Evolutionary conservation across 2,888 invertebrate species (phyloP), one percentile per base, ranked within the genome.

Genomic region (Lepidochrysops patricia): DNA sequence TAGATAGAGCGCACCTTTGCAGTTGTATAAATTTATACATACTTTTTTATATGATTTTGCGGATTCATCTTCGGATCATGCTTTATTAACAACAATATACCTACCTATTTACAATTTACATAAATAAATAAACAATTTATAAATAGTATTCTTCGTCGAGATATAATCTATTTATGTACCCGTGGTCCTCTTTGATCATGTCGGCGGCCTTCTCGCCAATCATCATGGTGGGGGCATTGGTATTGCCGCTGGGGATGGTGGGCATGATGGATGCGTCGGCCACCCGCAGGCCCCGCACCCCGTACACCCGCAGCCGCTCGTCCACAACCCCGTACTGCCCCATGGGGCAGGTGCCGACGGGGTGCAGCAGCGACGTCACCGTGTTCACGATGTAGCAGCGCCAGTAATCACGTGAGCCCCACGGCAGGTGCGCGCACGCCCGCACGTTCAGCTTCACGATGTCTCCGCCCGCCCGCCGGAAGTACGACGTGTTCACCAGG

Each of bases 331-430:
- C 84, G 50, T 72, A 37, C 0, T 63, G 63, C 0, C 84, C 85
- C 85, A 88, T 87, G 2, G 75, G 73, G 60, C 86, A 87, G 1
- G 86, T 82, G 0, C 90, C 89, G 0, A 89, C 90, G 32, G 91
- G 90, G 72, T 93, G 93, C 62, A 91, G 90, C 58, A 94, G 80
- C 6, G 92, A 91, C 27, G 88, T 79, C 0, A 91, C 90, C 15
- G 91, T 78, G 63, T 90, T 89, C 37, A 88, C 82, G 0, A 90
- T 84, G 68, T 91, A 90, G 69, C 94, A 94, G 49, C 83, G 82
- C 91, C 93, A 93, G 68, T 94, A 94, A 0, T 79, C 78, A 71
- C 93, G 91, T 0, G 90, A 82, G 19, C 84, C 90, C 70, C 90
- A 91, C 0, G 69, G 64, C 3, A 83, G 68, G 1, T 79, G 69